Evolutionary conservation across 2,888 invertebrate species (phyloP), one percentile per base, ranked within the genome.

Genomic region (Caenorhabditis wallacei): DNA sequence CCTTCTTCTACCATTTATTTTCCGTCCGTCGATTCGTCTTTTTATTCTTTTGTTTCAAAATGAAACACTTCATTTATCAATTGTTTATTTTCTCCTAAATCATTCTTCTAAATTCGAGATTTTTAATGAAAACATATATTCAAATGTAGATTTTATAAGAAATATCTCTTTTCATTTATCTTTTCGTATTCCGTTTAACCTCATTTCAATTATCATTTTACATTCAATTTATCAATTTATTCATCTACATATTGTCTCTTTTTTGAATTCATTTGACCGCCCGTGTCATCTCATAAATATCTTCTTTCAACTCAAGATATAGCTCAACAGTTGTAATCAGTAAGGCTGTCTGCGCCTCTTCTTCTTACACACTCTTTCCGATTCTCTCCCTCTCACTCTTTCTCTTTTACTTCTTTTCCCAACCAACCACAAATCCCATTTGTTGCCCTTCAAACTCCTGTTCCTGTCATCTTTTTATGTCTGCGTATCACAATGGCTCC

Each of bases 361-460:
- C 46, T n/a, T 71, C 69, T 64, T 66, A 24, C 43, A 16, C 43
- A 43, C 40, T 53, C 63, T 66, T 48, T 53, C 51, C 43, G 13
- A 22, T 72, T 35, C 69, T 68, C 63, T 54, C 37, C 56, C 40
- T 43, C 63, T 56, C 30, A 3, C 35, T 30, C 57, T 57, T 35
- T 35, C 30, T 35, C 18, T 57, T 59, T 40, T 35, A 40, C 37
- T 40, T 59, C 57, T 57, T 37, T 51, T 51, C 24, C 22, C 26
- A 64, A 46, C 43, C 35, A 43, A 22, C 64, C 54, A 63, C 59
- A 74, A 74, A 74, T 74, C 74, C 64, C 75, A 75, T 75, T 75
- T 75, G 75, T 75, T 75, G 75, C 75, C 75, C 64, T 75, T 66
- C 66, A 57, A 75, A 56, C 80, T 56, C 57, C 48, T 56, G 51